These are phyloP conservation scores for Drosophila pseudotakahashii DNA, from an alignment of 2,888 invertebrate species.

Conservation along the genomic window DNA sequence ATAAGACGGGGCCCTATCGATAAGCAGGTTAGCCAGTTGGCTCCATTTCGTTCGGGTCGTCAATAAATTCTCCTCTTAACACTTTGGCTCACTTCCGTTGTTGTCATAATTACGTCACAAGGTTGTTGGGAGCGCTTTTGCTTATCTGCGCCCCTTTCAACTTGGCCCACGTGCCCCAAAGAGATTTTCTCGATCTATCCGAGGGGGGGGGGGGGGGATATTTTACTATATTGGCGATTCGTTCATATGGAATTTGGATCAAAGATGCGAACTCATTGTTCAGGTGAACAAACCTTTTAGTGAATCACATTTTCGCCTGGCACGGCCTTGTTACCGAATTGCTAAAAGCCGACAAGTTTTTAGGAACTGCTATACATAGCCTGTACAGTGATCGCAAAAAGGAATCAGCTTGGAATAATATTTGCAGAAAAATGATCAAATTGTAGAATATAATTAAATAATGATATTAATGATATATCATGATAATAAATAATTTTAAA, in stretches of 20 bases:
- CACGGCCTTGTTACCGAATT: constrained; percentile 28
- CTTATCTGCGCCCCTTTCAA: background rate
- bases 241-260: constrained; percentile 7
- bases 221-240: constrained; percentile 1
- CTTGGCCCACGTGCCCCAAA: constrained; percentile 55
- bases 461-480: too few species aligned
- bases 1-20: constrained; percentile 25
- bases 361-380: background rate
- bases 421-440: too few species aligned
- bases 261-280: constrained; percentile 33
- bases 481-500: too few species aligned
- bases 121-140: constrained; percentile 42
- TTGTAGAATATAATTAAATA: too few species aligned
- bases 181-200: constrained; percentile 6
- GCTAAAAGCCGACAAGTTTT: constrained; percentile 8
- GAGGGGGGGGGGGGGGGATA: too few species aligned
- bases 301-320: constrained; percentile 17
- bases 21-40: constrained; percentile 23
- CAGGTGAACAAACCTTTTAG: constrained; percentile 42
- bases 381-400: background rate
- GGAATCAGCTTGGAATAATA: too few species aligned
- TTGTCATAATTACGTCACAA: constrained; percentile 68
- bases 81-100: constrained; percentile 61
- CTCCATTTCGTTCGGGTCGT: background rate
- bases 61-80: constrained; percentile 7